Evolutionary conservation across 37 sponge, comb jelly and placozoan species (phyloP).

Genomic region (Hexactinellida sp.): DNA sequence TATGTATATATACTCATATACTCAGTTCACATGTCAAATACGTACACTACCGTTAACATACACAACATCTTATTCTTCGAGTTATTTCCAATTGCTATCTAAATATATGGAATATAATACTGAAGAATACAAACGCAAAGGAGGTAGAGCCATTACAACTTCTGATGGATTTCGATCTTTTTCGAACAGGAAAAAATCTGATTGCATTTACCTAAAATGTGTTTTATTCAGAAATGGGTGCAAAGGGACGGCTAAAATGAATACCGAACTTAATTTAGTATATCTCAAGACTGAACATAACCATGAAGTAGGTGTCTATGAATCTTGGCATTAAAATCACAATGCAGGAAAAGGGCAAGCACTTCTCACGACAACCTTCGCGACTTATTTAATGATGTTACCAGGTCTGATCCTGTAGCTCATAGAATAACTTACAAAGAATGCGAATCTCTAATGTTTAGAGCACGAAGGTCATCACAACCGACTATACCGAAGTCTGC

Average conservation of each 20-base stretch:
- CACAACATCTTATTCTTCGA: neutral
- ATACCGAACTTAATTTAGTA: neutral
- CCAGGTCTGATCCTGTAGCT: neutral
- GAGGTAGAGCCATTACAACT: neutral
- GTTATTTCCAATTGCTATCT: neutral
- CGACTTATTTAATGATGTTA: slow-evolving; percentile 11
- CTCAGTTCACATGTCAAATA: neutral
- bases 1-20: neutral
- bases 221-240: no score
- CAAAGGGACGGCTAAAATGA: no score
- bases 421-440: neutral
- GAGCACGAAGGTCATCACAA: neutral
- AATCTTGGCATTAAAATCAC: neutral
- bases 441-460: slow-evolving; percentile 12
- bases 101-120: neutral
- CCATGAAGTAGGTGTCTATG: neutral
- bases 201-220: no score
- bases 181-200: neutral
- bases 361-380: neutral
- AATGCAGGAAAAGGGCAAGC: neutral
- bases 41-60: neutral
- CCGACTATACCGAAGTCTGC: neutral
- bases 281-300: neutral
- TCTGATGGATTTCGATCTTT: neutral
- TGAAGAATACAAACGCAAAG: neutral